These are phyloP conservation scores for Haliclona indistincta DNA, from an alignment of 37 sponge, comb jelly and placozoan genomes.

Conservation along the genomic window DNA sequence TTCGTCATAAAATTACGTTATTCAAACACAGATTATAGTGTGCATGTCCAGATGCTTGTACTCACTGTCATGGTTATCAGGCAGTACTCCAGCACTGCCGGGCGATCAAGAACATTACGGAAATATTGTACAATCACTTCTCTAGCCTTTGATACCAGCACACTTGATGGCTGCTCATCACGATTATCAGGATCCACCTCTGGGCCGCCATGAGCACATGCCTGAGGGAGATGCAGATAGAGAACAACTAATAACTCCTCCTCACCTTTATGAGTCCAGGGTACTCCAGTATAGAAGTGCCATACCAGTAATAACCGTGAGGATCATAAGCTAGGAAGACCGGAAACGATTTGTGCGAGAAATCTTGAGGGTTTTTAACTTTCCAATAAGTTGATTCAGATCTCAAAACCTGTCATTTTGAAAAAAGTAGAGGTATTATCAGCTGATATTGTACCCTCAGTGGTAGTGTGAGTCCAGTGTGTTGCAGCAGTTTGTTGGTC, in stretches of 20 bases:
- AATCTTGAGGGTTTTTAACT: conserved; percentile 35
- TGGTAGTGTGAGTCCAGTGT: conserved; percentile 61
- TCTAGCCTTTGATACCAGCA: too few species aligned
- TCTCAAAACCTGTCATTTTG: conserved; percentile 36
- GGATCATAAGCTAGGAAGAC: background rate
- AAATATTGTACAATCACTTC: conserved; percentile 8
- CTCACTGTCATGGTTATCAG: conserved; percentile 29
- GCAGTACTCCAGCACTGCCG: conserved; percentile 33
- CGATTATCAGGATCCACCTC: conserved; percentile 1
- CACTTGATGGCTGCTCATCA: background rate
- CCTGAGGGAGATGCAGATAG: too few species aligned
- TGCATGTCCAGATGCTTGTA: too few species aligned
- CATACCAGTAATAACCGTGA: background rate
- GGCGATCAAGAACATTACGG: conserved; percentile 7
- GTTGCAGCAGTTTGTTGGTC: conserved; percentile 48
- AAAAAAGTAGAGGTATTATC: background rate
- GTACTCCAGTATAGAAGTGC: background rate
- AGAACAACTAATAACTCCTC: too few species aligned
- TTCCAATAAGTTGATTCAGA: conserved; percentile 65
- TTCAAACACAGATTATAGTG: too few species aligned
- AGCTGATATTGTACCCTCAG: conserved; percentile 50
- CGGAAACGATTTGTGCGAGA: background rate
- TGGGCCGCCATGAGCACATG: background rate
- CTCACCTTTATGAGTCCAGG: conserved; percentile 1
- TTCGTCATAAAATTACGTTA: too few species aligned